Percentiles rank a stretch among this genome's conserved stretches.
Conservation (phyloP, 1,140 invertebrate genomes). For the Solenopsis invicta region DNA sequence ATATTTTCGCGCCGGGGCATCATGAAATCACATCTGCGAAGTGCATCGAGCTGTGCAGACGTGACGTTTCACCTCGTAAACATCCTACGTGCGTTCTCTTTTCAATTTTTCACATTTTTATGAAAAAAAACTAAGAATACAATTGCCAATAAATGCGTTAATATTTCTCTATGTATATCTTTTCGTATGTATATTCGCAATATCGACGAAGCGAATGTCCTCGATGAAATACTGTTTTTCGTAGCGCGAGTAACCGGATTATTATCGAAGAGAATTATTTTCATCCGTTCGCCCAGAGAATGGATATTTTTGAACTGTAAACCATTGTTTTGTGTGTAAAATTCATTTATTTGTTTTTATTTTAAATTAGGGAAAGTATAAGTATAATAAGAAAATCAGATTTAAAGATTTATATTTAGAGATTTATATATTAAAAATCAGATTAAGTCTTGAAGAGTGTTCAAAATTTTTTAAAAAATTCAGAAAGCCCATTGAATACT, state of each 20-base stretch:
- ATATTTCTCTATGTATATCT: not conserved
- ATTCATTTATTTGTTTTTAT: slow-evolving; percentile 14
- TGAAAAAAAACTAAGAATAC: slow-evolving; percentile 19
- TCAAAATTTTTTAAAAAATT: not conserved
- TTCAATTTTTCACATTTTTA: slow-evolving; percentile 12
- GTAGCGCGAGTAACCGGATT: slow-evolving; percentile 18
- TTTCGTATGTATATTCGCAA: not conserved
- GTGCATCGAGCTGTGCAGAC: not conserved
- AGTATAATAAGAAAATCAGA: not conserved
- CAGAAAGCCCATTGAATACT: not conserved
- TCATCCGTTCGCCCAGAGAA: slow-evolving; percentile 26
- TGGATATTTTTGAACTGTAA: not conserved
- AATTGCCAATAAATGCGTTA: not conserved
- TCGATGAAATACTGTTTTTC: slow-evolving; percentile 30
- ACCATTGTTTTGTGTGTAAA: slow-evolving; percentile 16
- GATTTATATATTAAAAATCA: not conserved
- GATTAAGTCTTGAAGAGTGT: not conserved
- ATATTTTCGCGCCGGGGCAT: slow-evolving; percentile 18
- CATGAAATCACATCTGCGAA: slow-evolving; percentile 21
- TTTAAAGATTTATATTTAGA: too few relatives aligned
- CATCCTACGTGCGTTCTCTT: not conserved
- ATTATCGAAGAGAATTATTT: slow-evolving; percentile 51
- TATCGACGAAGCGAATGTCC: not conserved
- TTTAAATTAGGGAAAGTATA: not conserved
- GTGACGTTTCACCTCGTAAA: slow-evolving; percentile 20